phyloP scores from a whole-genome alignment of 1,140 invertebrate species.

The Drosophila subpulchrella region DNA sequence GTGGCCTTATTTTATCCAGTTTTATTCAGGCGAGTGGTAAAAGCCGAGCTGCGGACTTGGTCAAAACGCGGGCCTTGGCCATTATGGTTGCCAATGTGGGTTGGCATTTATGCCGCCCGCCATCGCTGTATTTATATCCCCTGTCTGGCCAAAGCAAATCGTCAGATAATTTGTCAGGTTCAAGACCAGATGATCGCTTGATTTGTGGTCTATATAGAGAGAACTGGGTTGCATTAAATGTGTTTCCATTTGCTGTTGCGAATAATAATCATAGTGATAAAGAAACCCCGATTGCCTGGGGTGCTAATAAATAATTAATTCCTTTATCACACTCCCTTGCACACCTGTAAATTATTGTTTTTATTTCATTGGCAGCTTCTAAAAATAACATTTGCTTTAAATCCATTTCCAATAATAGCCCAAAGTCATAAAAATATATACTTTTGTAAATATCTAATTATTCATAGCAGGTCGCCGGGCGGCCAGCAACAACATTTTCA shows the following conservation, averaged over 20 bases:
- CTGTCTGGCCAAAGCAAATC: conserved; percentile 11
- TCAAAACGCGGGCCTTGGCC: conserved; percentile 45
- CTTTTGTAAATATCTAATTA: conserved; percentile 15
- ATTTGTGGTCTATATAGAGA: background rate
- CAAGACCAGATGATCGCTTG: conserved; percentile 7
- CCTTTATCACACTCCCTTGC: background rate
- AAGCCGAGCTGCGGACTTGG: conserved; percentile 22
- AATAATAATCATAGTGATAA: background rate
- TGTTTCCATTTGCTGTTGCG: background rate
- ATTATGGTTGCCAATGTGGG: conserved; percentile 32
- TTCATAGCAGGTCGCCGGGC: conserved; percentile 4
- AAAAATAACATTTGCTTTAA: conserved; percentile 11
- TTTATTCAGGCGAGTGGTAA: conserved; percentile 4
- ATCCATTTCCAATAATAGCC: conserved; percentile 6
- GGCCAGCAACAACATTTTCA: conserved; percentile 1
- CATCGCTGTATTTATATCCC: conserved; percentile 9
- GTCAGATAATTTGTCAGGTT: conserved; percentile 8
- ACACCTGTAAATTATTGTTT: background rate
- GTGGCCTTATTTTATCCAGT: conserved; percentile 51
- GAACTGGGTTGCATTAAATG: background rate
- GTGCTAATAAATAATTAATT: conserved; percentile 2
- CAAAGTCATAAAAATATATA: background rate
- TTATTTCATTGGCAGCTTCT: background rate
- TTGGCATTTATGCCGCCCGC: conserved; percentile 15
- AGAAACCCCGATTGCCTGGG: too few species aligned